These are phyloP conservation scores for Eudyptes chrysolophus DNA, from an alignment of 2,113 vertebrate species.

Conservation along the genomic window DNA sequence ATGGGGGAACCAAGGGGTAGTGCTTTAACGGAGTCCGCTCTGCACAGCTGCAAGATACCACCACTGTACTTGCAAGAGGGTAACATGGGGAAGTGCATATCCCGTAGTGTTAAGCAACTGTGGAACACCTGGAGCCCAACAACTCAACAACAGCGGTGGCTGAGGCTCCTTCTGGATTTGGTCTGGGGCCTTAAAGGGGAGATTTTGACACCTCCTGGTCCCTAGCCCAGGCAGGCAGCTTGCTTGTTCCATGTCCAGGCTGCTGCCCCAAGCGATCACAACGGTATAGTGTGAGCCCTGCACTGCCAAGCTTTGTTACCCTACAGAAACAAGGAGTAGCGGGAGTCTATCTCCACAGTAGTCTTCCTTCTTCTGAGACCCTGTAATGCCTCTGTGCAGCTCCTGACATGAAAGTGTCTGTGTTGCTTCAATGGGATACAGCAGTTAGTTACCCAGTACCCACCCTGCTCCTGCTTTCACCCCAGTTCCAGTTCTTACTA, in stretches of 20 bases:
- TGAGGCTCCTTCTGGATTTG: background rate
- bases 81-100: background rate
- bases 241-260: background rate
- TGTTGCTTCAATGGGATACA: background rate
- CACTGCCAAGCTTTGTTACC: background rate
- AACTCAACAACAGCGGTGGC: background rate
- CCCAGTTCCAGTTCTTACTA: background rate
- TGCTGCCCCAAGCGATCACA: background rate
- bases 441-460: background rate
- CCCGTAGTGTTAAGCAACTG: background rate
- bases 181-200: background rate
- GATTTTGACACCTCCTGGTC: background rate
- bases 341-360: background rate
- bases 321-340: background rate
- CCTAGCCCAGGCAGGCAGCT: background rate
- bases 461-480: background rate
- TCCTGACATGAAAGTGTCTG: background rate
- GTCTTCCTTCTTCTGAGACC: background rate
- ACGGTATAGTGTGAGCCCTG: background rate
- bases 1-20: background rate
- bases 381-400: background rate
- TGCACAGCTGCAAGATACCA: background rate
- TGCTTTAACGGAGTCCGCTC: rapidly evolving
- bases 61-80: background rate
- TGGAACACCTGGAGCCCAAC: background rate